Evolutionary conservation across 2,113 vertebrate species (phyloP).

Genomic region (Anser brachyrhynchus): DNA sequence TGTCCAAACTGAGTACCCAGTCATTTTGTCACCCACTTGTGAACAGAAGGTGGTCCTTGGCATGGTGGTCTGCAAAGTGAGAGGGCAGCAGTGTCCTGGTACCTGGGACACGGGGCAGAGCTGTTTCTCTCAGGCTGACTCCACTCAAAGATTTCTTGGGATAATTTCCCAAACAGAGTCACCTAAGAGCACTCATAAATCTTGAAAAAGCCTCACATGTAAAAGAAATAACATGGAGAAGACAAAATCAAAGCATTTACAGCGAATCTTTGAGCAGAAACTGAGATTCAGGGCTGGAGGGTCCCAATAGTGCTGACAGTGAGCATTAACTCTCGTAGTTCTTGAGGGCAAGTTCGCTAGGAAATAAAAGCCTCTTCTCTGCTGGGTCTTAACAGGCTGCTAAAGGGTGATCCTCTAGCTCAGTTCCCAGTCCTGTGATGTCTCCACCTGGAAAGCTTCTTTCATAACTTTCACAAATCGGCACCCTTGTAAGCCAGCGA

Average conservation of each 20-base stretch:
- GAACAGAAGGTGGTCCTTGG: background rate
- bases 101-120: background rate
- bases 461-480: background rate
- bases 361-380: background rate
- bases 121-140: background rate
- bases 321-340: background rate
- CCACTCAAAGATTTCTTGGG: background rate
- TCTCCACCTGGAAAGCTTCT: background rate
- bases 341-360: background rate
- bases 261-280: background rate
- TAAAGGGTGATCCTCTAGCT: background rate
- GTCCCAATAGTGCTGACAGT: rapidly evolving
- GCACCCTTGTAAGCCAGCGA: background rate
- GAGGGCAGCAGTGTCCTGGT: too few species aligned
- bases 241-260: background rate
- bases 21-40: background rate
- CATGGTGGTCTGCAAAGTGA: background rate
- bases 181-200: background rate
- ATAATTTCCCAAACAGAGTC: background rate
- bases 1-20: background rate
- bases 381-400: background rate
- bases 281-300: too few species aligned
- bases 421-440: background rate
- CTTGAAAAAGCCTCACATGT: background rate
- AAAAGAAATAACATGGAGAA: background rate